Conservation (phyloP, 1,140 invertebrate species). For the Trichonephila inaurata region DNA sequence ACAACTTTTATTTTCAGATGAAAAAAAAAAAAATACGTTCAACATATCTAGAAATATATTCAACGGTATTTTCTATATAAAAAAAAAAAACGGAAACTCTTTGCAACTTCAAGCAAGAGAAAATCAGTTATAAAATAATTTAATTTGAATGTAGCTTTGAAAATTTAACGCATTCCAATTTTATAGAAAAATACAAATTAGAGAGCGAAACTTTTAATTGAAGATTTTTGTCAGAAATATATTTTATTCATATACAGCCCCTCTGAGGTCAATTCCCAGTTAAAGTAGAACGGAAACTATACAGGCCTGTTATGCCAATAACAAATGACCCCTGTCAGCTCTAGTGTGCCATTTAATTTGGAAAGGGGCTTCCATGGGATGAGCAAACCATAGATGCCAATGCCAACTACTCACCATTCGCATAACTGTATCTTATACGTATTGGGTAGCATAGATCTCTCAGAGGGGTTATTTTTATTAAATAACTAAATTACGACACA, state of each 20-base stretch:
- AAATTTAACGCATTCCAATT: too few relatives aligned
- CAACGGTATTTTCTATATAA: too few relatives aligned
- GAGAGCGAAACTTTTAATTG: background rate
- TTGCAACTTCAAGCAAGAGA: too few relatives aligned
- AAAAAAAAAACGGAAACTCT: too few relatives aligned
- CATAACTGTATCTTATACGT: background rate
- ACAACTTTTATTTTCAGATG: too few relatives aligned
- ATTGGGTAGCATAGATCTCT: background rate
- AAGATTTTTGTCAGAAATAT: background rate
- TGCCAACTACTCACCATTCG: background rate
- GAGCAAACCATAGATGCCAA: conserved; percentile 6
- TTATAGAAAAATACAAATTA: too few relatives aligned
- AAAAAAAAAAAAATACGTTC: too few relatives aligned
- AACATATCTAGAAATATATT: too few relatives aligned
- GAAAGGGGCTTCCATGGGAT: conserved; percentile 7
- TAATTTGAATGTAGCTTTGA: too few relatives aligned
- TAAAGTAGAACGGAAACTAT: background rate
- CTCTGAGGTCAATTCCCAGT: background rate
- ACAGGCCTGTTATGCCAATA: conserved; percentile 28
- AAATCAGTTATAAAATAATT: too few relatives aligned
- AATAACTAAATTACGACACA: background rate
- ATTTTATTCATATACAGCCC: background rate
- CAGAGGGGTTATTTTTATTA: background rate
- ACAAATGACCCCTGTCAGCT: conserved; percentile 59
- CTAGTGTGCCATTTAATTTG: conserved; percentile 57